Percentiles rank a stretch among this genome's conserved stretches.
Evolutionary conservation across 2,888 invertebrate genomes (phyloP).

Genomic region (Drosophila acutilabella): DNA sequence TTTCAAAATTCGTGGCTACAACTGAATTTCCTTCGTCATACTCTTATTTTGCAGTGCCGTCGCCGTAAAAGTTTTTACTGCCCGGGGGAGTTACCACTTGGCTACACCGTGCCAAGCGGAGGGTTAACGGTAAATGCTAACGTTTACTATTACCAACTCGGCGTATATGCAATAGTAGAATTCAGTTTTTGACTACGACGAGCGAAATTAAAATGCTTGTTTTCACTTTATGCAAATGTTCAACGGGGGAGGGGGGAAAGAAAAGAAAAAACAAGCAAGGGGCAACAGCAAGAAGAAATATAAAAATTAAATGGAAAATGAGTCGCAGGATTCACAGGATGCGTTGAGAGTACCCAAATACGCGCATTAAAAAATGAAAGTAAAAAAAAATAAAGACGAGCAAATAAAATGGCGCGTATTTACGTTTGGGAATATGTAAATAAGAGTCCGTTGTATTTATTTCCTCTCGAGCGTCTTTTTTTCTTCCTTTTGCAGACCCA

Average conservation of each 20-base stretch:
- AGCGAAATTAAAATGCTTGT: slow-evolving; percentile 83
- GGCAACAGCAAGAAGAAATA: slow-evolving; percentile 9
- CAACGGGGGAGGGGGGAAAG: slow-evolving; percentile 10
- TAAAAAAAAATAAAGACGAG: slow-evolving; percentile 46
- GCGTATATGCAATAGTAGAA: slow-evolving; percentile 64
- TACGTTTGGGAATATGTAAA: slow-evolving; percentile 81
- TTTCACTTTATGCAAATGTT: slow-evolving; percentile 84
- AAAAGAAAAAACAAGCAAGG: slow-evolving; percentile 45
- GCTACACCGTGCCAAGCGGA: slow-evolving; percentile 31
- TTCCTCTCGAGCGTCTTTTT: slow-evolving; percentile 72
- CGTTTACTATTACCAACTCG: slow-evolving; percentile 66
- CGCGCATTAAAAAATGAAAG: slow-evolving; percentile 5
- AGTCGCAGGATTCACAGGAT: slow-evolving; percentile 39
- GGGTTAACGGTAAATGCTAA: slow-evolving; percentile 67
- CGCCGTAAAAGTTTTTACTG: slow-evolving; percentile 72
- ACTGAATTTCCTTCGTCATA: neutral
- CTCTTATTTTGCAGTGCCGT: slow-evolving; percentile 45
- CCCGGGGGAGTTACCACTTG: slow-evolving; percentile 59
- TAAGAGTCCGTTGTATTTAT: slow-evolving; percentile 78
- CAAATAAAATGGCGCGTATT: slow-evolving; percentile 77
- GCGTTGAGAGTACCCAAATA: slow-evolving; percentile 58
- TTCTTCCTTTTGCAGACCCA: neutral
- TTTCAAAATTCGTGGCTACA: slow-evolving; percentile 13
- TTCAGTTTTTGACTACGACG: slow-evolving; percentile 67
- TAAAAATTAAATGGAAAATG: slow-evolving; percentile 12